These are phyloP conservation scores for Leucosticte australis DNA, from an alignment of 2,113 vertebrate genomes.

Conservation along the genomic window DNA sequence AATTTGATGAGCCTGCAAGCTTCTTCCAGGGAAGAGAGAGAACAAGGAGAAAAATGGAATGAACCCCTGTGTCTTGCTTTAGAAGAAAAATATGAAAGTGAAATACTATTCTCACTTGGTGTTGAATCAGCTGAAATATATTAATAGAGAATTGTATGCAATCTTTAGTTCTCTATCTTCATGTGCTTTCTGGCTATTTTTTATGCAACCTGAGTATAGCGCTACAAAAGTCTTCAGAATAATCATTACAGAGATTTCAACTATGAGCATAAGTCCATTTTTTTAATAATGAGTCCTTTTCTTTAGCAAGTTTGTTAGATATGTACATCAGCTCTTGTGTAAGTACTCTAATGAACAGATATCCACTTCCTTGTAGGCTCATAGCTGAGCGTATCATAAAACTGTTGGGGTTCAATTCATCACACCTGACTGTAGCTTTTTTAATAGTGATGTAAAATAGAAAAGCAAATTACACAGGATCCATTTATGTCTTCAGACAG, in stretches of 20 bases:
- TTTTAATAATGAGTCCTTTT: background rate
- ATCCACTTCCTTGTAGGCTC: background rate
- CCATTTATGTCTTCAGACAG: background rate
- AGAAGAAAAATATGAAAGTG: background rate
- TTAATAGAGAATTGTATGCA: background rate
- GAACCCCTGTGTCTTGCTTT: background rate
- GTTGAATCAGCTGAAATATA: background rate
- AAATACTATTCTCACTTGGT: background rate
- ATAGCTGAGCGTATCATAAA: background rate
- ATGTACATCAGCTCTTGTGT: background rate
- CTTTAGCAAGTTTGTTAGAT: background rate
- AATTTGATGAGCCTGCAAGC: constrained; percentile 39
- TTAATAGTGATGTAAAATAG: background rate
- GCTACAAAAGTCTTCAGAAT: background rate
- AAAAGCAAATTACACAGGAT: background rate
- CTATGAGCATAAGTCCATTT: background rate
- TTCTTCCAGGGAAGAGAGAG: background rate
- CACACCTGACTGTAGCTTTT: background rate
- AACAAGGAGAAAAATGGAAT: background rate
- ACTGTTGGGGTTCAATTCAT: background rate
- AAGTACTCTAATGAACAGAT: background rate
- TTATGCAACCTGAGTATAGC: background rate
- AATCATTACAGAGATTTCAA: background rate
- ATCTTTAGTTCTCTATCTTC: background rate
- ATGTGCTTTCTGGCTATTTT: background rate